phyloP scores from a whole-genome alignment of 2,797 vertebrate genomes.

The Bradypodion ventrale region DNA sequence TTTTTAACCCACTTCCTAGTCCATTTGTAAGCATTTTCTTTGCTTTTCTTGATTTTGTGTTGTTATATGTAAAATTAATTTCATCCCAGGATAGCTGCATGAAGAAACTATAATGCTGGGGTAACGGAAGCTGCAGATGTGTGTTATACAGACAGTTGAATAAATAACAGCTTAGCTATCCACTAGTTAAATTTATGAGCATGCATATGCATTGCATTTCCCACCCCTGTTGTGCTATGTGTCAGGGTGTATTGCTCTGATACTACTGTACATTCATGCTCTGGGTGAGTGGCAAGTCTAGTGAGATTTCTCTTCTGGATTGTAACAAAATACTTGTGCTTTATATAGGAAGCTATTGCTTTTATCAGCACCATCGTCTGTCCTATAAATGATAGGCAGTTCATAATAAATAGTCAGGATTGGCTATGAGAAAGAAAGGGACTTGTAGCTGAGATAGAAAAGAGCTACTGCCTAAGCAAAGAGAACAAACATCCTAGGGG shows the following conservation, averaged over 20 bases:
- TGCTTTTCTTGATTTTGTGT: neutral
- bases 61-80: neutral
- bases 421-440: neutral
- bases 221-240: neutral
- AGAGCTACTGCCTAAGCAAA: neutral
- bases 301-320: conserved; percentile 39
- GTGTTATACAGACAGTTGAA: conserved; percentile 37
- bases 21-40: neutral
- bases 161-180: conserved; percentile 36
- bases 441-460: conserved; percentile 12
- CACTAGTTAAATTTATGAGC: conserved; percentile 43
- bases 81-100: neutral
- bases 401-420: conserved; percentile 21
- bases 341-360: conserved; percentile 15
- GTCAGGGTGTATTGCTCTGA: conserved; percentile 11
- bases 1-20: too few species aligned
- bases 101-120: neutral
- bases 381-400: neutral
- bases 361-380: conserved; percentile 18
- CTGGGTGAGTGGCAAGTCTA: conserved; percentile 9
- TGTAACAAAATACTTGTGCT: conserved; percentile 50
- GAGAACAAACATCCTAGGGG: neutral
- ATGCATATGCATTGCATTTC: conserved; percentile 40
- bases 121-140: neutral
- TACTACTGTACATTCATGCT: neutral